phyloP scores from a whole-genome alignment of 2,888 invertebrate species.

The Drosophila barbarae region DNA sequence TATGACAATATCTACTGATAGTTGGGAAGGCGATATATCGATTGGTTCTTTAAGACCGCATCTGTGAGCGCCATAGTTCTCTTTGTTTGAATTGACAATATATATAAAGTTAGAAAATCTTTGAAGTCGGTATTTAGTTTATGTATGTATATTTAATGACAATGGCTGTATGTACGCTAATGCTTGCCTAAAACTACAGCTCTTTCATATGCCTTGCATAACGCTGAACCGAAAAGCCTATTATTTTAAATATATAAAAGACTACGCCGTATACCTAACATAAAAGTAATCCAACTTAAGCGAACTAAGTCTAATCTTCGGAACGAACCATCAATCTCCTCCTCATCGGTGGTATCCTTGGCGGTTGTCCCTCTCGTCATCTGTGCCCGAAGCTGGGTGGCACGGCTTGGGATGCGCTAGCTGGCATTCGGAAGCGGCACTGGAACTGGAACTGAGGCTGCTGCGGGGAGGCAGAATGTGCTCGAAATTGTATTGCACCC shows the following conservation, averaged over 20 bases:
- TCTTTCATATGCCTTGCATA: slow-evolving; percentile 23
- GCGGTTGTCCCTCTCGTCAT: slow-evolving; percentile 10
- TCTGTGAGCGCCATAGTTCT: neutral
- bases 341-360: slow-evolving; percentile 8
- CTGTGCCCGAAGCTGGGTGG: slow-evolving; percentile 3
- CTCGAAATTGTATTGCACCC: slow-evolving; percentile 53
- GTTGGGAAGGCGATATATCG: neutral
- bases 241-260: neutral
- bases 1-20: slow-evolving; percentile 18
- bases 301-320: slow-evolving; percentile 11
- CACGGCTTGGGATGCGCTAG: neutral
- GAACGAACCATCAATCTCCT: neutral
- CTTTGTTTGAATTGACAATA: neutral
- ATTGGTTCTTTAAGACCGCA: neutral
- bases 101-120: neutral
- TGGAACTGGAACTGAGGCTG: neutral
- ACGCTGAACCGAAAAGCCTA: slow-evolving; percentile 5
- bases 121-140: neutral
- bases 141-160: neutral
- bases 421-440: neutral
- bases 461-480: slow-evolving; percentile 27
- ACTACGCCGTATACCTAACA: slow-evolving; percentile 9
- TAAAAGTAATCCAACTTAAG: slow-evolving; percentile 4
- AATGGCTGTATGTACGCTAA: neutral
- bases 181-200: neutral